Percentiles rank a stretch among this genome's conserved stretches.
Evolutionary conservation across 2,797 vertebrate species (phyloP).

Genomic region (Echeneis naucrates): DNA sequence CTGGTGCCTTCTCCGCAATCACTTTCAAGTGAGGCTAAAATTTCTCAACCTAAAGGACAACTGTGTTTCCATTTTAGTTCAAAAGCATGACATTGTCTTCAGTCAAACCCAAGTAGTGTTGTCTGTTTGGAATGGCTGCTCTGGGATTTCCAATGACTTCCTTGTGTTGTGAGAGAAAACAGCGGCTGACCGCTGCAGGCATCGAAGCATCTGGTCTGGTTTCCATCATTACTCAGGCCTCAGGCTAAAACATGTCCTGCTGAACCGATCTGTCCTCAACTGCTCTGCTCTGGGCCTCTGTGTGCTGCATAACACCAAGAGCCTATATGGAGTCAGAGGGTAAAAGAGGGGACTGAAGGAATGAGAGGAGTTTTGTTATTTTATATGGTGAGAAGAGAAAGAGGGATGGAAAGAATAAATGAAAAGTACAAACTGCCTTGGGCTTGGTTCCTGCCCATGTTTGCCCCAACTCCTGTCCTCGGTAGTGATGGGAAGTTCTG

Average conservation of each 20-base stretch:
- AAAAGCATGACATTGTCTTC: conserved; percentile 16
- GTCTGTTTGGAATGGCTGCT: conserved; percentile 40
- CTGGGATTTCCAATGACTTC: conserved; percentile 59
- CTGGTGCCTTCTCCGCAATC: neutral
- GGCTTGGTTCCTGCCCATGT: neutral
- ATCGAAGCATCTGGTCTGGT: conserved; percentile 67
- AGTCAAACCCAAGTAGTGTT: conserved; percentile 31
- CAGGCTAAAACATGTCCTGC: conserved; percentile 71
- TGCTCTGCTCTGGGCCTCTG: conserved; percentile 55
- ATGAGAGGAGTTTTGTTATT: neutral
- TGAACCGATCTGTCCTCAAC: conserved; percentile 72
- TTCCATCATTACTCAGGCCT: conserved; percentile 72
- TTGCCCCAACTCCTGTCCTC: conserved; percentile 4
- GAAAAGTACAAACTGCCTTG: neutral
- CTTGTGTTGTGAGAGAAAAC: conserved; percentile 59
- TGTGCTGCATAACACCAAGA: conserved; percentile 46
- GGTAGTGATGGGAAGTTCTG: too few relatives aligned
- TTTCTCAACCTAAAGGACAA: neutral
- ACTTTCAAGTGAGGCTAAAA: neutral
- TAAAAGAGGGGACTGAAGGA: neutral
- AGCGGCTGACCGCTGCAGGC: conserved; percentile 65
- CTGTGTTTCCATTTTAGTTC: neutral
- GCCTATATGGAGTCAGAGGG: conserved; percentile 1
- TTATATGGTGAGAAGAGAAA: neutral
- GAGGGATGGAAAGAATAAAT: conserved; percentile 6